phyloP scores from a whole-genome alignment of 1,140 invertebrate species.

The Zaprionus davidi region DNA sequence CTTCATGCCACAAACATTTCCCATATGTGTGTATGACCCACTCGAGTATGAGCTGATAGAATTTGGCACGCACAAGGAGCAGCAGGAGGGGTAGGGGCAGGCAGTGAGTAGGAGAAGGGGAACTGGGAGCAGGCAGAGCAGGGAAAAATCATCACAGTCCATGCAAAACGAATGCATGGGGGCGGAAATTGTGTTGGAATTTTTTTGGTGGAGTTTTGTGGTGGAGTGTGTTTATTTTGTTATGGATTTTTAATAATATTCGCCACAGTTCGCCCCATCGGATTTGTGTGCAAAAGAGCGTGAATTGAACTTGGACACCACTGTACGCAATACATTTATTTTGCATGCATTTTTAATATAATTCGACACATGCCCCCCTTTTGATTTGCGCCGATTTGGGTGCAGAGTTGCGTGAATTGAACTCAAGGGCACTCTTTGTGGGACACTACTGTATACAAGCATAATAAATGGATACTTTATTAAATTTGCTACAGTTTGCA shows the following conservation, averaged over 20 bases:
- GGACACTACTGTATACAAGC: too few relatives aligned
- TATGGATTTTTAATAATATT: conserved; percentile 42
- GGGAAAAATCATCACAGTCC: not conserved
- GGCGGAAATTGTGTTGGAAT: not conserved
- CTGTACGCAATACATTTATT: not conserved
- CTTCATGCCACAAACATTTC: conserved; percentile 4
- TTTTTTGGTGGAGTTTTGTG: not conserved
- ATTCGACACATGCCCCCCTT: not conserved
- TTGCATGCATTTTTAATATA: not conserved
- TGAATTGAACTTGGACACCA: not conserved
- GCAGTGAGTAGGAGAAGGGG: not conserved
- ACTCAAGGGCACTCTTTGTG: too few relatives aligned
- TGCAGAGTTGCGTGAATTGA: not conserved
- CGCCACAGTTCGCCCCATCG: conserved; percentile 27
- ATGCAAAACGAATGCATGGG: conserved; percentile 7
- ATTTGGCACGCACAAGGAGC: conserved; percentile 18
- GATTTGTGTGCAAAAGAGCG: not conserved
- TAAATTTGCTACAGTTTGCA: too few relatives aligned
- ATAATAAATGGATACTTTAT: too few relatives aligned
- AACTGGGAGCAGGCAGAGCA: not conserved
- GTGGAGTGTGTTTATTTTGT: conserved; percentile 25
- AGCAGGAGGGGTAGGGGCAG: not conserved
- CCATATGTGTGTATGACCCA: conserved; percentile 1
- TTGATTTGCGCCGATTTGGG: not conserved
- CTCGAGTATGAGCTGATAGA: conserved; percentile 4